Evolutionary conservation across 2,888 invertebrate species (phyloP).

Genomic region (Syrista parreyssii): DNA sequence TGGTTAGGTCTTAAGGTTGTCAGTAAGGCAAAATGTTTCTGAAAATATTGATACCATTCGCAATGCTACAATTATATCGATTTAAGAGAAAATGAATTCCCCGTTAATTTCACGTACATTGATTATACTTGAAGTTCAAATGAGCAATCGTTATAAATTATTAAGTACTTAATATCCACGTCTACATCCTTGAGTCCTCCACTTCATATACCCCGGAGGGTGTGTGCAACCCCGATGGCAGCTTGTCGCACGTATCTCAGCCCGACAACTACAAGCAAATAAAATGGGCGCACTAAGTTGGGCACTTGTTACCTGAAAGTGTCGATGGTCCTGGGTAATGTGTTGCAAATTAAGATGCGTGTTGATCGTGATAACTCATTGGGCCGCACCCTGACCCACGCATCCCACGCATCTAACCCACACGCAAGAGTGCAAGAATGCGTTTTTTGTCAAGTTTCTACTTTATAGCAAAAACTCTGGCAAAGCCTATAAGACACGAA

Average conservation of each 20-base stretch:
- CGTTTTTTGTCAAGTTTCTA: background rate
- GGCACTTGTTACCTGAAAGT: slow-evolving; percentile 20
- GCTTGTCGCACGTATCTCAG: background rate
- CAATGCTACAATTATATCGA: no score
- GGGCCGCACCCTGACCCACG: slow-evolving; percentile 14
- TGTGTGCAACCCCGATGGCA: background rate
- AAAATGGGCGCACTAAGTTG: background rate
- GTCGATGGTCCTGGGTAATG: slow-evolving; percentile 16
- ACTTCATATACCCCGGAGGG: background rate
- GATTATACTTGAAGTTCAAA: background rate
- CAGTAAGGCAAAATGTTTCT: background rate
- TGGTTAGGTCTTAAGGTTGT: background rate
- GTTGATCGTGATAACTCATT: slow-evolving; percentile 23
- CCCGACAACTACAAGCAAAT: background rate
- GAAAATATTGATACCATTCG: no score
- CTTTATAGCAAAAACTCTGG: background rate
- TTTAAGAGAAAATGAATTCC: background rate
- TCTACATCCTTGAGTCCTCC: background rate
- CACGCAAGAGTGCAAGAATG: background rate
- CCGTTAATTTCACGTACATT: background rate
- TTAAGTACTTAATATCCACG: background rate
- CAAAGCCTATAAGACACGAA: background rate
- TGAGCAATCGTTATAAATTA: background rate
- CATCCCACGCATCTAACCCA: background rate
- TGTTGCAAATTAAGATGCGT: slow-evolving; percentile 17